Base-by-base conservation (phyloP, 2,888 invertebrate genomes). In the Apocheima hispidaria region DNA sequence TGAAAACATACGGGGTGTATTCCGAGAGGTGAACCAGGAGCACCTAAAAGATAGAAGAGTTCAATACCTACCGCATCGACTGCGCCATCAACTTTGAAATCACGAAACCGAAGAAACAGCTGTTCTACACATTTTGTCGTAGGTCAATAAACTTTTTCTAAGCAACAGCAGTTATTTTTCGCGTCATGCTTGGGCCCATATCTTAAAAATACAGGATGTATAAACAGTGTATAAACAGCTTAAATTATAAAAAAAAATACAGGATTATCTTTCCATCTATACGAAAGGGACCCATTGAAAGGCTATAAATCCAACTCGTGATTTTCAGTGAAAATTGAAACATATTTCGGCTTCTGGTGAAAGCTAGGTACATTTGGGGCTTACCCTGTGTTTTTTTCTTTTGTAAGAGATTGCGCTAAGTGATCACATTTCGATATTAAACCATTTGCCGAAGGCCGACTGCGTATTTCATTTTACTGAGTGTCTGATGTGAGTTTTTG, bases 391-490 rank as follows among this genome's bases (percentile, higher is more conserved):
- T 84, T 88, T 86, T 86, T 88, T 87, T 86, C 87, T 87, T 88
- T 91, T 90, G 90, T 90, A 86, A 86, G 90, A 92, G 92, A 92
- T 92, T 91, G 90, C 90, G 90, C 92, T 92, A 92, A 92, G 92
- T 92, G 92, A 92, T 91, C 92, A 92, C 92, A 92, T 92, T 92
- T 92, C 92, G 92, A 92, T 92, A 92, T 92, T 92, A 92, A 91
- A 90, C 91, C 92, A 90, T 92, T 92, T 91, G 88, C 88, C 86
- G 89, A 88, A 88, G 90, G 90, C 90, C 90, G 88, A 87, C 87
- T 87, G 88, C 91, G 91, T 91, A 92, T 92, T 92, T 92, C 92
- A 92, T 92, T 92, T 92, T 86, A 90, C 90, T 92, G 91, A 92
- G 92, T 92, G 92, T 91, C 86, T 86, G 90, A 87, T 86, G 86